Base-by-base conservation (phyloP, 2,797 vertebrate species). In the Streptopelia turtur region DNA sequence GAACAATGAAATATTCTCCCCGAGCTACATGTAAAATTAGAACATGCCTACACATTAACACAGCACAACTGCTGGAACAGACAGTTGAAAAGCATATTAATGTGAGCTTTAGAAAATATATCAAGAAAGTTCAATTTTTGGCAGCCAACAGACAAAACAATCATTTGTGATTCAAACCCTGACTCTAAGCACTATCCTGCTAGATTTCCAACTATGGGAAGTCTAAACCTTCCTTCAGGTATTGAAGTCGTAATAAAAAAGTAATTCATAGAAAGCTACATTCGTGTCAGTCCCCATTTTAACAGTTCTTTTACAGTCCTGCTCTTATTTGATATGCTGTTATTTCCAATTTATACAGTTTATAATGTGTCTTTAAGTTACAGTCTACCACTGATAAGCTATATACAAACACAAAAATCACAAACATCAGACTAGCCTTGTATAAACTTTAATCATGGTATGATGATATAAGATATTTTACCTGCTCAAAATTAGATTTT, bases 81-180 rank as follows among this genome's bases (percentile, higher is more conserved):
- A 92, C 86, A 93, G 63, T 6, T 93, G 91, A 92, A 91, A 91
- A 87, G 71, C 89, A 6, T 57, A 87, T 88, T 87, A 79, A 90
- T 68, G 47, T 31, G 87, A 90, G 93, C 77, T 69, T 91, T 25
- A 75, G 69, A 91, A 93, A 94, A 93, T 60, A 50, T 72, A 91
- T 60, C 91, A 94, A 87, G 91, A 81, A 96, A 90, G 76, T 92
- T 90, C 87, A 83, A 37, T 50, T 81, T 88, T 33, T 88, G 70
- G 91, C 84, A 96, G 84, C 41, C 93, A 85, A 85, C 56, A 92
- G 94, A 89, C 82, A 75, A 95, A 93, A 95, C 87, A 92, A 93
- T 83, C 43, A 85, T 83, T 91, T 83, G 45, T 85, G 91, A 95
- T 85, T 92, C 93, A 96, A 95, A 68, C 79, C 65, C 56, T 87